phyloP scores from a whole-genome alignment of 2,888 invertebrate species.

The Sarcophaga subvicina region DNA sequence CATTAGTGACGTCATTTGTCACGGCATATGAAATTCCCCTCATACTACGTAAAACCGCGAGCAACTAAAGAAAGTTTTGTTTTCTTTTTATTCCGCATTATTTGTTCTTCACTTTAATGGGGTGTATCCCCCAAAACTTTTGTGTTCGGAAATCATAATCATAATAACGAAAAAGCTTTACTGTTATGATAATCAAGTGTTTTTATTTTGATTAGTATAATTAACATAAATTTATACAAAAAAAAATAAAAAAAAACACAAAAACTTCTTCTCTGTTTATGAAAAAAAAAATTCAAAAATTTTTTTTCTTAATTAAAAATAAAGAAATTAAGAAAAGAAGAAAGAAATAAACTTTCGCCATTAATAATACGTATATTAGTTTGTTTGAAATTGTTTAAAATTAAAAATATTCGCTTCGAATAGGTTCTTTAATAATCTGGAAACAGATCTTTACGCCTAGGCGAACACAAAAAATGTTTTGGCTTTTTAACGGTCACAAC shows the following conservation, averaged over 20 bases:
- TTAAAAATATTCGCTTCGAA: background rate
- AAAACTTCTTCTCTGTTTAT: background rate
- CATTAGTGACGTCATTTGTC: background rate
- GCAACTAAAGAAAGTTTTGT: too few species aligned
- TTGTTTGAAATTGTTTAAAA: background rate
- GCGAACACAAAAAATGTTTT: background rate
- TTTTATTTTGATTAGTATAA: slow-evolving; percentile 29
- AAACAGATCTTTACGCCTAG: slow-evolving; percentile 44
- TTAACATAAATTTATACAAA: slow-evolving; percentile 4
- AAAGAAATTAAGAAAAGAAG: too few species aligned
- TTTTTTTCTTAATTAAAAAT: background rate
- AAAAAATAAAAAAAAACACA: background rate
- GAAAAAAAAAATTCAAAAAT: background rate
- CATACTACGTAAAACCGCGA: background rate
- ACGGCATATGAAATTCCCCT: slow-evolving; percentile 6
- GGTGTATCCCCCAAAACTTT: slow-evolving; percentile 5
- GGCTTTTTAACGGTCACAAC: slow-evolving; percentile 22
- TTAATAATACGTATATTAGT: background rate
- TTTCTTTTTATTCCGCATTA: too few species aligned
- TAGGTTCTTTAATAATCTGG: slow-evolving; percentile 3
- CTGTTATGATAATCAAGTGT: background rate
- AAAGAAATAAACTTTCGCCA: too few species aligned
- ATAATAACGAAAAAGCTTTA: background rate
- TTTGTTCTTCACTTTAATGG: background rate
- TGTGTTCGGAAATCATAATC: background rate